Percentiles rank a stretch among this genome's conserved stretches.
Conservation (phyloP, 2,888 invertebrate species). For the Papilio demoleus region DNA sequence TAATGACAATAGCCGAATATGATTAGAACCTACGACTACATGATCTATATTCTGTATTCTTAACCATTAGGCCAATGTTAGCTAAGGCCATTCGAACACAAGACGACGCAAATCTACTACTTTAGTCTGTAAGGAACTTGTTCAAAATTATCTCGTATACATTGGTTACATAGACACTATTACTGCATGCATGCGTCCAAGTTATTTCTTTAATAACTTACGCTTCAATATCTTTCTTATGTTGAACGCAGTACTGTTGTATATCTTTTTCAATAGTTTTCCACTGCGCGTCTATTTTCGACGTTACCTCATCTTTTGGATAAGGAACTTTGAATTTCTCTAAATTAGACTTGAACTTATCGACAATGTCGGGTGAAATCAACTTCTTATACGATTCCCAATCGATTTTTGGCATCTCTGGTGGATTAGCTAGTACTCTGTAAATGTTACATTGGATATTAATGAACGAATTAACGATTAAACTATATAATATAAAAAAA, state of each 20-base stretch:
- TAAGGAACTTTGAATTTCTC: slow-evolving; percentile 61
- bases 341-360: slow-evolving; percentile 63
- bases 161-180: too few relatives aligned
- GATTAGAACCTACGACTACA: too few relatives aligned
- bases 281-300: slow-evolving; percentile 70
- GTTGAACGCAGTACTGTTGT: slow-evolving; percentile 56
- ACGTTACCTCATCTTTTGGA: slow-evolving; percentile 61
- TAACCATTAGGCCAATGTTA: too few relatives aligned
- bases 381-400: slow-evolving; percentile 67
- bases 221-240: slow-evolving; percentile 59
- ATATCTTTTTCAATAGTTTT: slow-evolving; percentile 58
- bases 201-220: too few relatives aligned
- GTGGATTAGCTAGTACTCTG: slow-evolving; percentile 64
- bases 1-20: too few relatives aligned
- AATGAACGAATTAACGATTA: background rate
- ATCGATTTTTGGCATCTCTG: slow-evolving; percentile 67
- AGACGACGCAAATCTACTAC: too few relatives aligned
- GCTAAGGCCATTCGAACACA: too few relatives aligned
- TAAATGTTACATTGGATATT: slow-evolving; percentile 25
- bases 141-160: too few relatives aligned
- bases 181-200: too few relatives aligned
- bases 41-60: too few relatives aligned
- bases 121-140: too few relatives aligned
- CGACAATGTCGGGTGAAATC: slow-evolving; percentile 67
- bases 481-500: too few relatives aligned